Evolutionary conservation across 2,888 invertebrate genomes (phyloP), one percentile per base, ranked within the genome.

Genomic region (Sesia bembeciformis): DNA sequence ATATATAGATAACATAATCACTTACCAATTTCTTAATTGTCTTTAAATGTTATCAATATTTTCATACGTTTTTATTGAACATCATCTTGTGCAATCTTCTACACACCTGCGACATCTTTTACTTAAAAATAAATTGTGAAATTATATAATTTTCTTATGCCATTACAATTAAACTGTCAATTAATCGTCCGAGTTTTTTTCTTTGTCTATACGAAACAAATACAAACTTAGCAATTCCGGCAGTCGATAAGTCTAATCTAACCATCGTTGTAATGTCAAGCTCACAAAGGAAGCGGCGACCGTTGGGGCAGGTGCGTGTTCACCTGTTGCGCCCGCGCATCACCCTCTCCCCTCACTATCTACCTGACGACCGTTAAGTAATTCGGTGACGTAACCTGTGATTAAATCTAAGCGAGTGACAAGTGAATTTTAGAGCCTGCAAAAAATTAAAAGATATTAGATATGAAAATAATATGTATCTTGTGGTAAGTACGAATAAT

Each of bases 291-390:
- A 80, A 81, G 73, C 67, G 63, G 58, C 71, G 76, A 73, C 81
- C 75, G 84, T 84, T 86, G 82, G 72, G 59, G 77, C 87, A 88
- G 88, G 88, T 88, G 88, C 73, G 64, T 54, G 62, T 74, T 79
- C 88, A 88, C 88, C 88, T 88, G 88, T 87, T 82, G 72, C 72
- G 64, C 63, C 58, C 60, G 67, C 67, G 66, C 70, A 66, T 61
- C 61, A 6, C 56, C 40, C 58, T 55, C 58, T 62, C 49, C 6
- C 52, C 52, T 8, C 40, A 39, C n/a, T n/a, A 7, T 46, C 59
- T 54, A 52, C 67, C 58, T 65, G 59, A 59, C 73, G 76, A 82
- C 86, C 84, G 86, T 86, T 86, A 82, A 58, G 55, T 56, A 58
- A 79, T 64, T 61, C 57, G 60, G 68, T 70, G 73, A 76, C 70